Conservation (phyloP, 2,888 invertebrate species). For the Ametastegia equiseti region DNA sequence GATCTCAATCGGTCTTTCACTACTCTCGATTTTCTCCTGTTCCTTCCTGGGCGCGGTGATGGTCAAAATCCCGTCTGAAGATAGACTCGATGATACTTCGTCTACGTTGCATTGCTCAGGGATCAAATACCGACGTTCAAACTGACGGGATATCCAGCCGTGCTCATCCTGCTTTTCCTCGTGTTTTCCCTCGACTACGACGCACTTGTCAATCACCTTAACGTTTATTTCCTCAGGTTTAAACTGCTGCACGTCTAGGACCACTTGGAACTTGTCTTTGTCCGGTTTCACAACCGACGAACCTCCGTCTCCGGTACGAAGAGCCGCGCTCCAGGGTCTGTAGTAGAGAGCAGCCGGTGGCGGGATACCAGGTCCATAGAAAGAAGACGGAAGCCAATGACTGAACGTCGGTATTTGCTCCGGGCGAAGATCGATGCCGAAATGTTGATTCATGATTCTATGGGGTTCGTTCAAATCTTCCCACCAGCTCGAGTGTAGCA, state of each 20-base stretch:
- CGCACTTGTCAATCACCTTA: slow-evolving; percentile 84
- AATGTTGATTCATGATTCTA: slow-evolving; percentile 88
- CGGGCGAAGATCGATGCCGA: slow-evolving; percentile 84
- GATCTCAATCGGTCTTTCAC: slow-evolving; percentile 64
- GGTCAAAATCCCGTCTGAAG: slow-evolving; percentile 89
- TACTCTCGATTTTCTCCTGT: slow-evolving; percentile 60
- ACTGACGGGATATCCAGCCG: slow-evolving; percentile 89
- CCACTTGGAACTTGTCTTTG: slow-evolving; percentile 83
- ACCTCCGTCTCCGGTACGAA: slow-evolving; percentile 73
- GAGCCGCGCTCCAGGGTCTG: slow-evolving; percentile 64
- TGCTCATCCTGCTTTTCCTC: slow-evolving; percentile 87
- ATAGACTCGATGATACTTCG: slow-evolving; percentile 86
- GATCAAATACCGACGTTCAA: slow-evolving; percentile 84
- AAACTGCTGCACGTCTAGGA: slow-evolving; percentile 86
- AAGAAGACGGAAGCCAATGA: slow-evolving; percentile 71
- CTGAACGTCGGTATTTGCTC: slow-evolving; percentile 84
- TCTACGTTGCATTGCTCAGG: slow-evolving; percentile 82
- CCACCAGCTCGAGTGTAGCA: slow-evolving; percentile 92
- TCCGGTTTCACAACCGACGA: slow-evolving; percentile 81
- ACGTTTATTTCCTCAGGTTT: slow-evolving; percentile 85
- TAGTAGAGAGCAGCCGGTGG: slow-evolving; percentile 61
- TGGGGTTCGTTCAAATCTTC: slow-evolving; percentile 87
- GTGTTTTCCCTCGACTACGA: slow-evolving; percentile 87
- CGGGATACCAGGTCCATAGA: slow-evolving; percentile 55
- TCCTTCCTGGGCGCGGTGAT: slow-evolving; percentile 84